These are phyloP conservation scores for Chaenogobius annularis DNA, from an alignment of 2,113 vertebrate species.

Conservation along the genomic window DNA sequence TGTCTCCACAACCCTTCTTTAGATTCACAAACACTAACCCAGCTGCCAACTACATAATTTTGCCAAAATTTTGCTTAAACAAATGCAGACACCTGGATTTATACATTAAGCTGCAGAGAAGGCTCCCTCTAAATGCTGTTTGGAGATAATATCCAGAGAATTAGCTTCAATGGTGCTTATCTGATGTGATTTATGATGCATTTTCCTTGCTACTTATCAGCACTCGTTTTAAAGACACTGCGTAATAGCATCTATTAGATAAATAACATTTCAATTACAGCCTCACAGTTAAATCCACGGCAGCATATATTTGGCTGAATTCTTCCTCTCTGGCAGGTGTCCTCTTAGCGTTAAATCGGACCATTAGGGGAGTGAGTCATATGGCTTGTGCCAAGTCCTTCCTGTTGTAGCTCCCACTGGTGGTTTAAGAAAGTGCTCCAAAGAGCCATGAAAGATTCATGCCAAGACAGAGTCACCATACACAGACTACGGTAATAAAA, in stretches of 20 bases:
- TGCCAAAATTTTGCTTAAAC: conserved; percentile 16
- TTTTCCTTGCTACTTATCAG: background rate
- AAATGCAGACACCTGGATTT: conserved; percentile 23
- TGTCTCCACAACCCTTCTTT: background rate
- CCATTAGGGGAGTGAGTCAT: conserved; percentile 60
- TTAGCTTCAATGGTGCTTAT: background rate
- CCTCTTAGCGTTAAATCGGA: conserved; percentile 30
- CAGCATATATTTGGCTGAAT: conserved; percentile 7
- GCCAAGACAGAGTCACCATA: conserved; percentile 37
- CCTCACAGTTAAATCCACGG: background rate
- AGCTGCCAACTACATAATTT: conserved; percentile 32
- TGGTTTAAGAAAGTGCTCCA: conserved; percentile 26
- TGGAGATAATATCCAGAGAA: conserved; percentile 9
- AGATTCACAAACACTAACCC: background rate
- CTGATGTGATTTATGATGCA: background rate
- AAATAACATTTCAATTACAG: background rate
- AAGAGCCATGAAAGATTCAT: conserved; percentile 62
- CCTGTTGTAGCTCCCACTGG: conserved; percentile 20
- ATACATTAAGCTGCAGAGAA: background rate
- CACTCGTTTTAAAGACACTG: background rate
- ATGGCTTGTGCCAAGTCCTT: conserved; percentile 43
- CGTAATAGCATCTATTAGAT: background rate
- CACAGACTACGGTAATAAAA: conserved; percentile 59
- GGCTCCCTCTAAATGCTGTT: conserved; percentile 7
- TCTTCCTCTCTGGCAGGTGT: conserved; percentile 36